Conservation (phyloP, 2,888 invertebrate genomes). For the Onchidella celtica region DNA sequence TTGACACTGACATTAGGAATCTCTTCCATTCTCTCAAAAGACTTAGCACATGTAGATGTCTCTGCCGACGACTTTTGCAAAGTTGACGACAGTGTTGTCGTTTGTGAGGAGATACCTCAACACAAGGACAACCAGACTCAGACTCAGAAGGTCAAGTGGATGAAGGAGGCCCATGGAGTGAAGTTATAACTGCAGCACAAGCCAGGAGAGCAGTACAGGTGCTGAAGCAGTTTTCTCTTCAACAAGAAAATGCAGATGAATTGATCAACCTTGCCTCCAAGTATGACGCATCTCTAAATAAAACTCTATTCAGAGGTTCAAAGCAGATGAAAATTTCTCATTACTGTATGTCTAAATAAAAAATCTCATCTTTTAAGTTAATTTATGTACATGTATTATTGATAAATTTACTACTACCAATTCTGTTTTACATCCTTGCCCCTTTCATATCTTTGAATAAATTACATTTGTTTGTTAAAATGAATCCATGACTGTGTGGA, state of each 20-base stretch:
- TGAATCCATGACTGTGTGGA: background rate
- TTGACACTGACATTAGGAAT: background rate
- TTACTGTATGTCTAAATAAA: background rate
- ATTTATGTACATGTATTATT: too few species aligned
- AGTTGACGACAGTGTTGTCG: background rate
- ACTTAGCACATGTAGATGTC: background rate
- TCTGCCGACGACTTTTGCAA: background rate
- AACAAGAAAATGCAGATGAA: background rate
- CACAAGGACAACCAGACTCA: background rate
- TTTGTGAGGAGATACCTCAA: background rate
- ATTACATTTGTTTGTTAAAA: background rate
- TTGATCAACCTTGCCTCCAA: background rate
- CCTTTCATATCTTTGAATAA: background rate
- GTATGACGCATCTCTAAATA: background rate
- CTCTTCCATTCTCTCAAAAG: background rate
- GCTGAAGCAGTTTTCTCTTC: background rate
- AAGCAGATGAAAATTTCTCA: background rate
- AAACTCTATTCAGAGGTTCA: background rate
- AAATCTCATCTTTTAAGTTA: background rate
- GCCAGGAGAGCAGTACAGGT: background rate
- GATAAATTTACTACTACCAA: background rate
- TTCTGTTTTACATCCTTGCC: background rate
- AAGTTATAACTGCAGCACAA: background rate
- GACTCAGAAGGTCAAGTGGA: background rate
- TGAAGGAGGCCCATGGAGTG: background rate